These are phyloP conservation scores for Scaptomyza polygonia DNA, from an alignment of 2,888 invertebrate species.

Conservation along the genomic window DNA sequence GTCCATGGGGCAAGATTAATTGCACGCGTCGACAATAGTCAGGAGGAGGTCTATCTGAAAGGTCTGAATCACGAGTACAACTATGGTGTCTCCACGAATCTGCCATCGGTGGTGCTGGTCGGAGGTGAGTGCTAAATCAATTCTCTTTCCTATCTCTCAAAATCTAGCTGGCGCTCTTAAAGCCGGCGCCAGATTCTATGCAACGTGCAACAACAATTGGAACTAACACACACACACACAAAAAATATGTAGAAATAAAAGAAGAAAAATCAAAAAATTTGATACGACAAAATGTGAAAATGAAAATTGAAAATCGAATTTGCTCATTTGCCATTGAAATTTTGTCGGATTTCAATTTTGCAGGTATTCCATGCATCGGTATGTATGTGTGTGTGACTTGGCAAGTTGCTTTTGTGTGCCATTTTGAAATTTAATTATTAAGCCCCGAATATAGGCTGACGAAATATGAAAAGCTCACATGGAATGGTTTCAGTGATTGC, in stretches of 20 bases:
- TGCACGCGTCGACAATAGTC: constrained; percentile 93
- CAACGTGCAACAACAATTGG: constrained; percentile 32
- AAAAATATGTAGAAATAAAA: constrained; percentile 1
- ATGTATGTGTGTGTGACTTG: constrained; percentile 52
- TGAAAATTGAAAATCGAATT: constrained; percentile 74
- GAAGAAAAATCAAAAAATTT: constrained; percentile 22
- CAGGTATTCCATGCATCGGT: constrained; percentile 20
- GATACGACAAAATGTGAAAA: constrained; percentile 58
- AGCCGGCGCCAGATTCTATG: constrained; percentile 37
- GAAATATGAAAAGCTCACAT: constrained; percentile 27
- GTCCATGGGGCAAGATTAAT: constrained; percentile 93
- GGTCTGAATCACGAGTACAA: constrained; percentile 93
- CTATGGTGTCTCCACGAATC: constrained; percentile 93
- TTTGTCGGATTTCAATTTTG: constrained; percentile 22
- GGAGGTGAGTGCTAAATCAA: constrained; percentile 88
- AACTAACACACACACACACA: background rate
- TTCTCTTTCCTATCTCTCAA: constrained; percentile 11
- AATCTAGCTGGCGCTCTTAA: constrained; percentile 44
- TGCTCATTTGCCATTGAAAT: constrained; percentile 69
- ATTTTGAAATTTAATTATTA: constrained; percentile 75
- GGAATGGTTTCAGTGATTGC: constrained; percentile 33
- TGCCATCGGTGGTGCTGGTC: constrained; percentile 94
- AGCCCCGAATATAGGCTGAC: constrained; percentile 27
- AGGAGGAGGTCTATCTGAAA: constrained; percentile 92
- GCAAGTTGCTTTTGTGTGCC: constrained; percentile 61